Base-by-base conservation (phyloP, 2,888 invertebrate genomes). In the Torymus tubicola region DNA sequence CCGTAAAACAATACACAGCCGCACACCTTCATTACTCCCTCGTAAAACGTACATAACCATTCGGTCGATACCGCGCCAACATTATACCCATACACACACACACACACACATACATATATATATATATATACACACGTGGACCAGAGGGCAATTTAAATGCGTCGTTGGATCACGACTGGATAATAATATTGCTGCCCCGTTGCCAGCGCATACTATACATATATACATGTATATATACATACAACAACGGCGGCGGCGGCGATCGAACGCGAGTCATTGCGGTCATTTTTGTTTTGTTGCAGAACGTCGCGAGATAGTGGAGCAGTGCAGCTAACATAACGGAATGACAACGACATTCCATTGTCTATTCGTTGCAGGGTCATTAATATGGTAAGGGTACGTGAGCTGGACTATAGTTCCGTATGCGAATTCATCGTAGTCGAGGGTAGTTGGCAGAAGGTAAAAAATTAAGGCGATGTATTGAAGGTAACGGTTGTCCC, bases 131-230 rank as follows among this genome's bases (percentile, higher is more conserved):
- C 31, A 31, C 31, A 31, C 31, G 3, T 31, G 31, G 31, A 31
- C 78, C 84, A 86, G 85, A 85, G 86, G 83, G 86, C 86, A 88
- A 88, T 88, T 88, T 87, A 85, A 86, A 87, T 86, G 87, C 87
- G 88, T 87, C 85, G 85, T 81, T 83, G 86, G 87, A 86, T 87
- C 88, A 89, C 88, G 87, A 88, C 21, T 42, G 64, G 67, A 42
- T 71, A 77, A 68, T 78, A 53, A 16, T 16, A 53, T 60, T 61
- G 61, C 78, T 61, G 61, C 78, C 11, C 64, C 71, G 60, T 60
- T 31, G 58, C 52, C 61, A 8, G 63, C 42, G 55, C 21, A 21
- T 16, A 60, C 31, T 31, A 31, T 31, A 53, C 18, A 67, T 61
- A 70, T 71, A 76, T 76, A 75, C 21, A 21, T 2, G 21, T 21